Evolutionary conservation across 2,888 invertebrate genomes (phyloP).

Genomic region (Lumbricus terrestris): DNA sequence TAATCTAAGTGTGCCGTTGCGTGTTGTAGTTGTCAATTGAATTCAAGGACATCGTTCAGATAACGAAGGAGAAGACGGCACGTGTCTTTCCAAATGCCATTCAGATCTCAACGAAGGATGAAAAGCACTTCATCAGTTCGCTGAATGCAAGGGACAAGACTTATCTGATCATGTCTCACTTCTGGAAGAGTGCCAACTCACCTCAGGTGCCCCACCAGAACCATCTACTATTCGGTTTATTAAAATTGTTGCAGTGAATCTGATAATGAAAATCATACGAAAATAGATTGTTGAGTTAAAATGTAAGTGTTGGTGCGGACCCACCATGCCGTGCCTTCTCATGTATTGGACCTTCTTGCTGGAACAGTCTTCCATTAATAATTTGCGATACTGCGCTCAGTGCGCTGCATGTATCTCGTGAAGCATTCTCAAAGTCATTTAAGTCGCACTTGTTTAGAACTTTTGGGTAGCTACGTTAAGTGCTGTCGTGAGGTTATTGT

Average conservation of each 20-base stretch:
- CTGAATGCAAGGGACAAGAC: conserved; percentile 91
- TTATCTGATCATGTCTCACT: conserved; percentile 88
- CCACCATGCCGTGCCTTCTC: too few relatives aligned
- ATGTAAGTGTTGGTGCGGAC: too few relatives aligned
- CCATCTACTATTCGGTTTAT: neutral
- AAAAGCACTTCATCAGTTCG: conserved; percentile 90
- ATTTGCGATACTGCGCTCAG: too few relatives aligned
- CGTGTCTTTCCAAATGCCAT: conserved; percentile 93
- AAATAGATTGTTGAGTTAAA: neutral
- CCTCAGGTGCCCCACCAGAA: conserved; percentile 65
- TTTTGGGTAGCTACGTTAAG: too few relatives aligned
- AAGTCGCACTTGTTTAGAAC: too few relatives aligned
- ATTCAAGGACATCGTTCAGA: conserved; percentile 86
- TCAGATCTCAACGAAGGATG: conserved; percentile 64
- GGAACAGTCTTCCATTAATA: too few relatives aligned
- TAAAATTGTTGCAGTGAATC: neutral
- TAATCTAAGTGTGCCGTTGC: neutral
- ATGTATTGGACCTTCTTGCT: too few relatives aligned
- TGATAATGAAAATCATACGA: neutral
- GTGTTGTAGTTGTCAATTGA: conserved; percentile 70
- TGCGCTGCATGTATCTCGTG: too few relatives aligned
- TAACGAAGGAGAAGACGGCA: conserved; percentile 73
- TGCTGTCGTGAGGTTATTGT: too few relatives aligned
- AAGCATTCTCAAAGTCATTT: too few relatives aligned
- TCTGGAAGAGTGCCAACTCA: conserved; percentile 94